Evolutionary conservation across 1,140 invertebrate genomes (phyloP).

Genomic region (Hylaeus volcanicus): DNA sequence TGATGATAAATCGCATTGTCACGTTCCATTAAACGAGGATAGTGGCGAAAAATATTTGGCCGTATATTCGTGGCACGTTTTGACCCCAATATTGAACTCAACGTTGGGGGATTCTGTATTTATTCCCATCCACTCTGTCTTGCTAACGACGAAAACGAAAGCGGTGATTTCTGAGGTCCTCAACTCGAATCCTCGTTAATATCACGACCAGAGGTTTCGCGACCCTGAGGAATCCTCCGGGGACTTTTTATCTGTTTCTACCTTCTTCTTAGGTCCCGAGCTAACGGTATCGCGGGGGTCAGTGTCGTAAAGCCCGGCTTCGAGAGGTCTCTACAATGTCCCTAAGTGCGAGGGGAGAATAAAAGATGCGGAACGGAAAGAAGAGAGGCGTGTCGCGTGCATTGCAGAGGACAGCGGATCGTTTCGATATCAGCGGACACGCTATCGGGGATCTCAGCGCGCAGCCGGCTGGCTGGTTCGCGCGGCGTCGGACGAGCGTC

Average conservation of each 20-base stretch:
- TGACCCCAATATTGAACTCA: too few relatives aligned
- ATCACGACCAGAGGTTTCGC: too few relatives aligned
- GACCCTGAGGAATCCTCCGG: too few relatives aligned
- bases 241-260: too few relatives aligned
- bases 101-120: too few relatives aligned
- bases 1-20: constrained; percentile 22
- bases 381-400: constrained; percentile 45
- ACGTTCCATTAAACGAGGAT: constrained; percentile 5
- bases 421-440: constrained; percentile 46
- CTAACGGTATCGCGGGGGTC: not conserved
- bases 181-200: too few relatives aligned
- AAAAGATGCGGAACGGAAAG: not conserved
- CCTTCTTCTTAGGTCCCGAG: too few relatives aligned
- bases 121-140: too few relatives aligned
- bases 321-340: not conserved
- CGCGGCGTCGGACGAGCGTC: constrained; percentile 59
- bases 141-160: too few relatives aligned
- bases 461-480: constrained; percentile 28
- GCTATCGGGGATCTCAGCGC: constrained; percentile 42
- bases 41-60: not conserved
- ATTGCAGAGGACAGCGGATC: constrained; percentile 31
- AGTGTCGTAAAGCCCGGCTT: not conserved
- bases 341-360: not conserved
- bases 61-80: not conserved
- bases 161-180: too few relatives aligned